Conservation (phyloP, 2,797 vertebrate species). For the Hyperoplus lanceolatus region DNA sequence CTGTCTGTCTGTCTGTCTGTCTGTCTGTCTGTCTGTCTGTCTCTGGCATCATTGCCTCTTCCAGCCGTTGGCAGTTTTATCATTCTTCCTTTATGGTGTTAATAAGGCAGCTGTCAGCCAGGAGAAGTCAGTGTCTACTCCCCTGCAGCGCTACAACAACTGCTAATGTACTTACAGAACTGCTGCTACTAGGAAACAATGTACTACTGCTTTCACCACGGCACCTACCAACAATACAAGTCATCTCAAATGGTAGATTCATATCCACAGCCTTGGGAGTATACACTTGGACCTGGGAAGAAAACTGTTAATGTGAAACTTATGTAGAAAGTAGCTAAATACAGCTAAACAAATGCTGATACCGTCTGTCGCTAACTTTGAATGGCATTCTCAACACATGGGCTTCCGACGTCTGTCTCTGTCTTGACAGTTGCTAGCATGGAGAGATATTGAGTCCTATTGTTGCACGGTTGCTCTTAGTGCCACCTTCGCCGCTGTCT, state of each 20-base stretch:
- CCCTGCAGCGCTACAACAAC: constrained; percentile 21
- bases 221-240: neutral
- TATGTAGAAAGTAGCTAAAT: too few species aligned
- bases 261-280: too few species aligned
- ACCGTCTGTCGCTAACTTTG: too few species aligned
- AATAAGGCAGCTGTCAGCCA: constrained; percentile 69
- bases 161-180: constrained; percentile 2
- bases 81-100: constrained; percentile 66
- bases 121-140: constrained; percentile 43
- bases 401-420: too few species aligned
- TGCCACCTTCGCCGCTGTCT: neutral
- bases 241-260: too few species aligned
- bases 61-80: constrained; percentile 54
- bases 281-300: too few species aligned
- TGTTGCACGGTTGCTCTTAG: neutral
- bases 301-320: too few species aligned
- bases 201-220: neutral
- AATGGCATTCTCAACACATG: too few species aligned
- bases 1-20: constrained; percentile 46
- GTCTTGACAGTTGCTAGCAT: too few species aligned
- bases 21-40: constrained; percentile 47
- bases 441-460: too few species aligned
- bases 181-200: neutral
- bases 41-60: constrained; percentile 39
- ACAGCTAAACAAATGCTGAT: too few species aligned